Conservation (phyloP, 2,113 vertebrate genomes). For the Zonotrichia leucophrys region DNA sequence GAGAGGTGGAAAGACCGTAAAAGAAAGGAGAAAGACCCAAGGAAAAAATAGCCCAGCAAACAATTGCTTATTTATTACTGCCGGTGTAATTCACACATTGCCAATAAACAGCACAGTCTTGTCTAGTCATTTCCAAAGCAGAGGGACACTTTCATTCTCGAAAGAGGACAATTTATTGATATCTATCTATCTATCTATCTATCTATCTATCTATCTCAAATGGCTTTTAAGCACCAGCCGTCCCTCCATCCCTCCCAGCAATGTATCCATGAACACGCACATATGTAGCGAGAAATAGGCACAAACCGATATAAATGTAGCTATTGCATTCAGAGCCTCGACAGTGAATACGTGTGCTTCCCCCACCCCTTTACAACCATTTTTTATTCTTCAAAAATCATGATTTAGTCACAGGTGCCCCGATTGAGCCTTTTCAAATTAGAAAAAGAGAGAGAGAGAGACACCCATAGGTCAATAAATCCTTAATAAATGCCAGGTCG, state of each 20-base stretch:
- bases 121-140: conserved; percentile 50
- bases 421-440: conserved; percentile 48
- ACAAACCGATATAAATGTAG: background rate
- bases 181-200: background rate
- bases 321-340: background rate
- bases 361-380: background rate
- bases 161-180: conserved; percentile 19
- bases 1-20: background rate
- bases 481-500: conserved; percentile 63
- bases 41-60: background rate
- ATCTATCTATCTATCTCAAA: background rate
- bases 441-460: conserved; percentile 33
- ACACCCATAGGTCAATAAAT: conserved; percentile 62
- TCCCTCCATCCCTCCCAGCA: background rate
- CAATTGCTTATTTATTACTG: conserved; percentile 62
- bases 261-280: background rate
- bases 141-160: background rate
- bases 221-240: background rate
- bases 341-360: background rate
- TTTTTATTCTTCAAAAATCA: background rate
- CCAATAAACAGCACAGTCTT: conserved; percentile 56
- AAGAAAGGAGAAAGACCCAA: background rate
- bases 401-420: conserved; percentile 65
- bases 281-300: background rate
- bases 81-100: conserved; percentile 36